Percentiles rank a stretch among this genome's conserved stretches.
Conservation (phyloP, 1,140 invertebrate genomes). For the Scaptomyza graminum region DNA sequence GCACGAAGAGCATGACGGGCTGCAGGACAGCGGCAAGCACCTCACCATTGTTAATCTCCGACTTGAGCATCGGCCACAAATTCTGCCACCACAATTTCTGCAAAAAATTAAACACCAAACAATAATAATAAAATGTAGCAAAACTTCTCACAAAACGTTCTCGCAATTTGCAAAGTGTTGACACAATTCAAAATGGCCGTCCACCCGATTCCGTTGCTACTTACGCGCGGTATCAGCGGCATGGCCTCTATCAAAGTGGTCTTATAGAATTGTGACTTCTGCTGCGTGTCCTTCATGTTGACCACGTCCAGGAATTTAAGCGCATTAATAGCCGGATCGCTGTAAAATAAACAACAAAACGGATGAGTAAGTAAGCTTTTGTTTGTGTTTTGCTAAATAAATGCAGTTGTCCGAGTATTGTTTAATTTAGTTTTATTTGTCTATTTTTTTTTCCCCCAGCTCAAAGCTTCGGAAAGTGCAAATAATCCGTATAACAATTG, state of each 20-base stretch:
- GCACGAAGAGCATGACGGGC: conserved; percentile 94
- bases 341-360: conserved; percentile 83
- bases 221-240: conserved; percentile 95
- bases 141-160: conserved; percentile 60
- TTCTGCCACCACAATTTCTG: conserved; percentile 98
- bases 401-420: not conserved
- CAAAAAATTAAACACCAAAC: conserved; percentile 19
- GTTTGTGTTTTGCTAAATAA: not conserved
- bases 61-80: conserved; percentile 94
- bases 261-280: conserved; percentile 95
- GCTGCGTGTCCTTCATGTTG: conserved; percentile 94
- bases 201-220: conserved; percentile 71
- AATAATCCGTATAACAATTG: conserved; percentile 34
- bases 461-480: conserved; percentile 2
- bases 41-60: conserved; percentile 93
- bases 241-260: conserved; percentile 93
- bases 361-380: not conserved
- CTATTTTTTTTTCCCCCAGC: not conserved
- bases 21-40: conserved; percentile 94
- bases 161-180: conserved; percentile 60
- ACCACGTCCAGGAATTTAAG: conserved; percentile 96
- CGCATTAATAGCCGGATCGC: conserved; percentile 94
- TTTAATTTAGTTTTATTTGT: not conserved
- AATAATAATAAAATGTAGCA: conserved; percentile 35
- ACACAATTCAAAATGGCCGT: conserved; percentile 53